Base-by-base conservation (phyloP, 2,888 invertebrate genomes). In the Thera obeliscata region DNA sequence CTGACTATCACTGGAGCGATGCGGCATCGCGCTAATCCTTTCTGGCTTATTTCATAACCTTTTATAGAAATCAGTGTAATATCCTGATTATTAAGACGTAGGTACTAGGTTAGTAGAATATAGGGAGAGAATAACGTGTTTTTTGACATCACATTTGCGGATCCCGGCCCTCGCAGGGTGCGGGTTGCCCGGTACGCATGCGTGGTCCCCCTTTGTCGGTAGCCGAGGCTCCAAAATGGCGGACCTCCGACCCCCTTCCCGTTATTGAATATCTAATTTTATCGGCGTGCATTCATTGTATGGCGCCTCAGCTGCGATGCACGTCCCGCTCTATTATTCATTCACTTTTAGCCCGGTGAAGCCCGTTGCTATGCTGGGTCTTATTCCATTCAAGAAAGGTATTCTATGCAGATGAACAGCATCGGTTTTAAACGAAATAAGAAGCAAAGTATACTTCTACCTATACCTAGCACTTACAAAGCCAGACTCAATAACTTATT, bases 191-290 rank as follows among this genome's bases (percentile, higher is more conserved):
- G 72, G 61, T 81, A 81, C 93, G 93, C 93, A 90, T 92, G 93
- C 93, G 91, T 82, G 83, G 64, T 81, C 87, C 92, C 91, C 92
- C 90, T 88, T 83, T 86, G 79, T 81, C 84, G 84, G 80, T 82
- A 84, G 83, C 87, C 84, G 84, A 83, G 87, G 84, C 86, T 84
- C 86, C 87, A 93, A 93, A 87, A 93, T 93, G 93, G 93, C 93
- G 91, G 91, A 88, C 82, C 85, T 86, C 84, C 88, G 82, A 87
- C 88, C 92, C 89, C 91, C 89, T 90, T 87, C 85, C 86, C 82
- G 87, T 89, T 93, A 93, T 93, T 92, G 93, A 93, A 91, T 93
- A 92, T 91, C 91, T 92, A 93, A 93, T 93, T 92, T 91, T 92
- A 90, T 88, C 87, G 84, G 74, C 81, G 81, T 90, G 87, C 89